Evolutionary conservation across 2,797 vertebrate species (phyloP), one percentile per base, ranked within the genome.

Genomic region (Champsocephalus esox): DNA sequence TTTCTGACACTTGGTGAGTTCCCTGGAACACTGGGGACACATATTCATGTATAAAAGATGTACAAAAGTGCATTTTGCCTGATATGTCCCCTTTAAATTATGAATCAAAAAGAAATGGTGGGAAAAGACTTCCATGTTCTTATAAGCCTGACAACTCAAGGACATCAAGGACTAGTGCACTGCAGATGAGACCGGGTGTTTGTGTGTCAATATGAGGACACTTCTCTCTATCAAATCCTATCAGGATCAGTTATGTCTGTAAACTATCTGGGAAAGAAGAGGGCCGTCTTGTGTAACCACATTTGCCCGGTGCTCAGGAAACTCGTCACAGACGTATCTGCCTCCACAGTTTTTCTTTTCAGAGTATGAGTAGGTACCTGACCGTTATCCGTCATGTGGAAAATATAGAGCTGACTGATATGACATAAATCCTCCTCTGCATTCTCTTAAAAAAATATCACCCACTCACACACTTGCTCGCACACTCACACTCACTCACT

Each of bases 371-470:
- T 92, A 86, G 87, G 87, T 85, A 88, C 84, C 89, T 88, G 85
- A 89, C 81, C 77, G 34, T 79, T 89, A 76, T 66, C 80, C 56
- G 67, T 81, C 85, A 83, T 65, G 75, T 73, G 86, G 78, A 90
- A 83, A 90, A 89, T 85, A 88, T 84, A 90, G 68, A 88, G 52
- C 65, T 75, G 70, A 63, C 82, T 79, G 72, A 77, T 73, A 84
- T 75, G 87, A 85, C 79, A 91, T 83, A 78, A 90, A 88, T 74
- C 85, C 78, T 88, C 89, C 89, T 92, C 90, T 83, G 88, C 87
- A 54, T 66, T 84, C 59, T 73, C 54, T 63, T 70, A 59, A 73
- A 70, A 77, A 82, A 73, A 57, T 32, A 69, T 71, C 69, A 13
- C 58, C 71, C 63, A 46, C 80, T 83, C 70, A 57, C 61, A 75